Evolutionary conservation across 2,888 invertebrate species (phyloP), one percentile per base, ranked within the genome.

Genomic region (Nysson spinosus): DNA sequence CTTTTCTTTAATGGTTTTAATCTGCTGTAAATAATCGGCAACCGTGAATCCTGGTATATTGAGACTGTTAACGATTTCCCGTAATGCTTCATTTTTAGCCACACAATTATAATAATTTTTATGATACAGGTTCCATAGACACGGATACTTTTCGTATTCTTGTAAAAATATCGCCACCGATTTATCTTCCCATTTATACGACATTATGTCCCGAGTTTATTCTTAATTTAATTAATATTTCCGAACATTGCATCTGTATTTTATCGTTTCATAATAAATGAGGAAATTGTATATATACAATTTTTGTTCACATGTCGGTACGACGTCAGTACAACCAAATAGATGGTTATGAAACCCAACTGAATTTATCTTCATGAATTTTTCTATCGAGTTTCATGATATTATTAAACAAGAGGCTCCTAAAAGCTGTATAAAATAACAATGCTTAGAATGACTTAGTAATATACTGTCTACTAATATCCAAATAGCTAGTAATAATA

Each of bases 121-220:
- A 37, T 79, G 52, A 42, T 69, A 67, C 3, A 76, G 80, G 50
- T 83, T 83, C 82, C 83, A 83, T 1, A 83, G 75, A 16, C 82
- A 83, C 4, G 76, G 75, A 32, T 81, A 47, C 14, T 79, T 75
- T 50, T 73, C 72, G 39, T 82, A 83, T 14, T 68, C 72, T 6
- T 52, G 60, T 17, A 82, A 55, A 42, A 83, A 82, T 3, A 19
- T 49, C 3, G 67, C 47, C 2, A 71, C 73, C 3, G 64, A 52
- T 43, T 63, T 61, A n/a, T 83, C 76, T 17, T 77, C 71, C 82
- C 82, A 82, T 19, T 77, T 62, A 35, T 67, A 67, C 47, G 70
- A 56, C 80, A 80, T 83, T 43, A 26, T 50, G 20, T n/a, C n/a
- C n/a, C n/a, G n/a, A n/a, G n/a, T n/a, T n/a, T n/a, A n/a, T n/a